Evolutionary conservation across 2,797 vertebrate species (phyloP).

Genomic region (Microchirus variegatus): DNA sequence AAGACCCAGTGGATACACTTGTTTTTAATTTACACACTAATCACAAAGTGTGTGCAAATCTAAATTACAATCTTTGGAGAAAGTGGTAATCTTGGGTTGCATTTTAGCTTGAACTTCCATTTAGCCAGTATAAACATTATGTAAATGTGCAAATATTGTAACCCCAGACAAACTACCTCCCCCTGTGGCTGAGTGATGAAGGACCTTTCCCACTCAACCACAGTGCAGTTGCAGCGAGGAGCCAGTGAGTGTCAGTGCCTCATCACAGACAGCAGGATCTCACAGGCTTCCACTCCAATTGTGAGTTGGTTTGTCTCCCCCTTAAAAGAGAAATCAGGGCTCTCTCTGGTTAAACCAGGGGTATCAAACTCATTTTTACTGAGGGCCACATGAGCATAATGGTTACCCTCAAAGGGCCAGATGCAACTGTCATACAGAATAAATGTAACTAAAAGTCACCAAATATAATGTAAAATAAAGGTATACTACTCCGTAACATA

Average conservation of each 20-base stretch:
- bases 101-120: conserved; percentile 17
- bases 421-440: too few relatives aligned
- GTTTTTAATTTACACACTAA: too few relatives aligned
- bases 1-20: too few relatives aligned
- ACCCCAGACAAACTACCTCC: conserved; percentile 19
- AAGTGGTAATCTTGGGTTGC: conserved; percentile 10
- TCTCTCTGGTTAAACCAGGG: too few relatives aligned
- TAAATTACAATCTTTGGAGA: not conserved
- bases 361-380: too few relatives aligned
- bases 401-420: too few relatives aligned
- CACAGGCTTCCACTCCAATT: not conserved
- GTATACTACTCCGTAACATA: too few relatives aligned
- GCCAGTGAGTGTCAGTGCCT: conserved; percentile 58
- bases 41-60: not conserved
- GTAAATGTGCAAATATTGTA: conserved; percentile 29
- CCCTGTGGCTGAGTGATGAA: conserved; percentile 15
- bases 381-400: too few relatives aligned
- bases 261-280: conserved; percentile 20
- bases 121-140: conserved; percentile 18
- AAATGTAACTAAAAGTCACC: too few relatives aligned
- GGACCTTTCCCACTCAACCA: not conserved
- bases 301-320: too few relatives aligned
- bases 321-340: too few relatives aligned
- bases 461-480: too few relatives aligned
- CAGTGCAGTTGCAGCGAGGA: conserved; percentile 43